Evolutionary conservation across 2,113 vertebrate genomes (phyloP).

Genomic region (Boulengeromyrus knoepffleri): DNA sequence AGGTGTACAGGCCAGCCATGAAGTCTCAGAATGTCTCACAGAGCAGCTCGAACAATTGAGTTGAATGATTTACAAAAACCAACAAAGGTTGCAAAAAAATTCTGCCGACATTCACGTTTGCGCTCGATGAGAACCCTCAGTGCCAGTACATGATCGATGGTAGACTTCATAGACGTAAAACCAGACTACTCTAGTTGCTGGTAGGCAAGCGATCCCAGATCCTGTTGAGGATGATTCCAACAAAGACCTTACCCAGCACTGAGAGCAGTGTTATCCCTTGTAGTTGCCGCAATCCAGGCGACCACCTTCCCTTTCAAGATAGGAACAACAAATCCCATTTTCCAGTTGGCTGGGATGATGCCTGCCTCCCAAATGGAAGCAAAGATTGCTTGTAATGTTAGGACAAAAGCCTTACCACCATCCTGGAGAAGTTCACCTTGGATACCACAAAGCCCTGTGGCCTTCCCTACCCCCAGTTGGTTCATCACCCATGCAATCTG

Average conservation of each 20-base stretch:
- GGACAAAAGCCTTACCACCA: no score
- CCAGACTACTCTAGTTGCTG: not conserved
- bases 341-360: no score
- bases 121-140: not conserved
- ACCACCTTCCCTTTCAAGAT: not conserved
- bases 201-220: not conserved
- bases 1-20: not conserved
- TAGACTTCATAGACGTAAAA: not conserved
- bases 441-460: not conserved
- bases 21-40: not conserved
- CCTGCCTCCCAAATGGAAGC: no score
- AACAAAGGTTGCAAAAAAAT: not conserved
- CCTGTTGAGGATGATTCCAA: not conserved
- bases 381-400: no score
- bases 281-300: not conserved
- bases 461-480: not conserved
- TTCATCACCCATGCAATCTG: not conserved
- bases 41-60: not conserved
- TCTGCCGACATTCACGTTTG: not conserved
- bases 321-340: not conserved
- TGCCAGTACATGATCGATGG: not conserved
- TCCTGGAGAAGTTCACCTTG: no score
- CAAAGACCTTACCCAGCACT: not conserved
- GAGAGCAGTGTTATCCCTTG: not conserved
- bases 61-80: not conserved